These are phyloP conservation scores for Coranthus polyacanthus DNA, from an alignment of 2,797 vertebrate genomes.

Conservation along the genomic window DNA sequence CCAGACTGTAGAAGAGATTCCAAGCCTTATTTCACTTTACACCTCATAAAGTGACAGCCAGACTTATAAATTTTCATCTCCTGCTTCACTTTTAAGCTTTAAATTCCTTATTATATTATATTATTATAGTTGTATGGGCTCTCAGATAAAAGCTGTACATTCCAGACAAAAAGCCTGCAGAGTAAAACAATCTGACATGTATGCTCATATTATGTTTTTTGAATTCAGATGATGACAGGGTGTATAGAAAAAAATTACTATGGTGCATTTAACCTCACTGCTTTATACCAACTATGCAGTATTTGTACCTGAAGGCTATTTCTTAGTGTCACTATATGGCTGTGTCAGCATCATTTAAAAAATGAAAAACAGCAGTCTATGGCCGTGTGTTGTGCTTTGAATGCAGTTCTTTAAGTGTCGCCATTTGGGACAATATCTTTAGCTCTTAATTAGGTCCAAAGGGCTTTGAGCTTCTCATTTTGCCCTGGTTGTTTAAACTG, in stretches of 20 bases:
- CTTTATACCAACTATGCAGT: slow-evolving; percentile 12
- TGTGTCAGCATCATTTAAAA: slow-evolving; percentile 45
- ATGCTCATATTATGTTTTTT: too few relatives aligned
- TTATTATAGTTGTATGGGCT: too few relatives aligned
- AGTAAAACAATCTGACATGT: too few relatives aligned
- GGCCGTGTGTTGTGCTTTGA: slow-evolving; percentile 36
- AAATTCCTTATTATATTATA: too few relatives aligned
- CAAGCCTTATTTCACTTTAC: too few relatives aligned
- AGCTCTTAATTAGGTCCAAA: slow-evolving; percentile 70
- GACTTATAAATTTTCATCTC: too few relatives aligned
- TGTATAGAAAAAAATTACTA: not conserved
- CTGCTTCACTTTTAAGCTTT: too few relatives aligned
- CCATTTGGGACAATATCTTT: slow-evolving; percentile 63
- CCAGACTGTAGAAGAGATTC: not conserved
- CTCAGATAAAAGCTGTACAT: too few relatives aligned
- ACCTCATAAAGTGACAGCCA: too few relatives aligned
- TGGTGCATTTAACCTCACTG: not conserved
- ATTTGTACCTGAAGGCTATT: slow-evolving; percentile 33
- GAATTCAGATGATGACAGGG: too few relatives aligned
- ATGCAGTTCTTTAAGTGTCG: slow-evolving; percentile 25
- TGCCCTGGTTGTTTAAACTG: slow-evolving; percentile 40
- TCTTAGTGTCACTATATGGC: slow-evolving; percentile 21
- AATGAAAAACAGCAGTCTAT: slow-evolving; percentile 3
- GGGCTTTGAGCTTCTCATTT: slow-evolving; percentile 58
- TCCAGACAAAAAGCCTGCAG: too few relatives aligned